Evolutionary conservation across 2,888 invertebrate species (phyloP).

Genomic region (Lordiphosa andalusiaca): DNA sequence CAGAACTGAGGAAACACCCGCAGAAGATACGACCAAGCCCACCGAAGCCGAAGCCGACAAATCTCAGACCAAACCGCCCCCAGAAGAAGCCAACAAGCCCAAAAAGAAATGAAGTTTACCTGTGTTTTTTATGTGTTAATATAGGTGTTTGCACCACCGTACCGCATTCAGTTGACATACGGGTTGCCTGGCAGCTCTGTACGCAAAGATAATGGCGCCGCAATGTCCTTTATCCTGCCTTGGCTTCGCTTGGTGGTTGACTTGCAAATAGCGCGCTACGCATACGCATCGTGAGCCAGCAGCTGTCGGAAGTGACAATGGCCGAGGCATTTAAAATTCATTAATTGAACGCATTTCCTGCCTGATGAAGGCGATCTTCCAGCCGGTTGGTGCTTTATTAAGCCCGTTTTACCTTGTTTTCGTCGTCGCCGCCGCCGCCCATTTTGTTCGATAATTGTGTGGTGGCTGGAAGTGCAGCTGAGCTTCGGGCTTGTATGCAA

Average conservation of each 20-base stretch:
- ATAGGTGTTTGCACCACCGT: slow-evolving; percentile 18
- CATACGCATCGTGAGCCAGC: slow-evolving; percentile 51
- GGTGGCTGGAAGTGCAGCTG: slow-evolving; percentile 24
- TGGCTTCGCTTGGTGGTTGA: slow-evolving; percentile 47
- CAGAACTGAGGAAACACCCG: too few relatives aligned
- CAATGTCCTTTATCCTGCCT: slow-evolving; percentile 50
- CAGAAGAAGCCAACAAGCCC: neutral
- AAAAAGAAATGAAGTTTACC: neutral
- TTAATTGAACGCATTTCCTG: slow-evolving; percentile 63
- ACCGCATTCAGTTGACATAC: slow-evolving; percentile 15
- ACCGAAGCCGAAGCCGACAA: too few relatives aligned
- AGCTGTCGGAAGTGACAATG: slow-evolving; percentile 45
- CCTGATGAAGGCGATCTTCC: slow-evolving; percentile 13
- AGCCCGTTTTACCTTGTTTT: slow-evolving; percentile 9
- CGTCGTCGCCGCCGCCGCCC: neutral
- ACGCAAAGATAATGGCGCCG: slow-evolving; percentile 47
- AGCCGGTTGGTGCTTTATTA: slow-evolving; percentile 25
- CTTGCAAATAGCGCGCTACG: slow-evolving; percentile 59
- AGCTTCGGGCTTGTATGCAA: slow-evolving; percentile 20
- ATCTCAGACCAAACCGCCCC: too few relatives aligned
- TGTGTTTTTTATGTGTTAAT: slow-evolving; percentile 7
- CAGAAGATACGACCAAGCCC: too few relatives aligned
- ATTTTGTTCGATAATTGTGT: slow-evolving; percentile 20
- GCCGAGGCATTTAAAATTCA: slow-evolving; percentile 66
- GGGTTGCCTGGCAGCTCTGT: slow-evolving; percentile 26